A percentile compares a stretch with the other conserved stretches of the same genome.
These are phyloP conservation scores for Thunnus albacares DNA, from an alignment of 2,797 vertebrate genomes.

Conservation along the genomic window DNA sequence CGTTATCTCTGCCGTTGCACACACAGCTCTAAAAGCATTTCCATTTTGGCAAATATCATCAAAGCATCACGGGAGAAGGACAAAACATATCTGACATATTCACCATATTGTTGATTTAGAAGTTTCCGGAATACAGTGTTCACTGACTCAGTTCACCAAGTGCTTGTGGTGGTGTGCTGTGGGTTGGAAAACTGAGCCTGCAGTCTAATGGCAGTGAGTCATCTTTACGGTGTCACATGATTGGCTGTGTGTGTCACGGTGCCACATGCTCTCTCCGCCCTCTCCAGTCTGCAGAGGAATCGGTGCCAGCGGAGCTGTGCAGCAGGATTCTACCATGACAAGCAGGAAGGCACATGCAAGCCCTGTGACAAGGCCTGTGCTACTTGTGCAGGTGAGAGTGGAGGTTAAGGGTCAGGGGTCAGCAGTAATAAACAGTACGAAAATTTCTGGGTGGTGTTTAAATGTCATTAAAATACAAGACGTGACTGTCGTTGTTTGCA, in stretches of 20 bases:
- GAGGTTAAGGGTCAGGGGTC: conserved; percentile 1
- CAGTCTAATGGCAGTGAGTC: conserved; percentile 70
- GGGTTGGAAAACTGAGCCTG: conserved; percentile 62
- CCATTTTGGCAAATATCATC: conserved; percentile 30
- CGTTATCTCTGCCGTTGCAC: neutral
- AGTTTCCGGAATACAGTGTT: conserved; percentile 42
- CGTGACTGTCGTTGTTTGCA: neutral
- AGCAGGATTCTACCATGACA: conserved; percentile 88
- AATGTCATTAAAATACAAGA: neutral
- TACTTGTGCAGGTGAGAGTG: conserved; percentile 91
- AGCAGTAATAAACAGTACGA: neutral
- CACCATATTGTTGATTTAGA: conserved; percentile 47
- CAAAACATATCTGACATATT: conserved; percentile 32
- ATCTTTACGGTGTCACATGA: conserved; percentile 63
- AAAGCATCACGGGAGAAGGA: conserved; percentile 13
- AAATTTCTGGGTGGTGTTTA: neutral
- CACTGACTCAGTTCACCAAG: conserved; percentile 58
- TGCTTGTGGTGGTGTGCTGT: conserved; percentile 62
- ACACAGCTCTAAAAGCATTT: conserved; percentile 15
- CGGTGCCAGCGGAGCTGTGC: conserved; percentile 90
- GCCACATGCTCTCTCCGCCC: conserved; percentile 69
- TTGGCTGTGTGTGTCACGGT: conserved; percentile 66
- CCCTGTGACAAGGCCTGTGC: conserved; percentile 92
- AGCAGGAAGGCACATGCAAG: conserved; percentile 86
- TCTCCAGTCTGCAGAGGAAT: conserved; percentile 91